Base-by-base conservation (phyloP, 2,113 vertebrate genomes). In the Uria aalge region DNA sequence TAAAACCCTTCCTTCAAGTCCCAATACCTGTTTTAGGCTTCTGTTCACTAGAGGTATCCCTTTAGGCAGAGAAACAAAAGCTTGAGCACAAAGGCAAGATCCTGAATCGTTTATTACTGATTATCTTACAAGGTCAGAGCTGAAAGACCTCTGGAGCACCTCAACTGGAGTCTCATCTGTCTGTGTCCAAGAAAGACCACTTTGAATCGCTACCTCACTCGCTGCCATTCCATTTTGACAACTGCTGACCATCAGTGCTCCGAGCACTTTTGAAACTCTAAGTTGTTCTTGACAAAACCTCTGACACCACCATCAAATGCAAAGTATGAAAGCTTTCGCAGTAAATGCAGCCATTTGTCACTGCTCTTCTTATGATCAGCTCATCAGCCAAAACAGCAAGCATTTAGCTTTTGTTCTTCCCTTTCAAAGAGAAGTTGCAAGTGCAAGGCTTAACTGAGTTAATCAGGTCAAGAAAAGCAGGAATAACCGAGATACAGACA, bases 121-220 rank as follows among this genome's bases (percentile, higher is more conserved):
- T 92, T 79, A 63, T 19, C 47, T 90, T 47, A 34, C 0, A 0
- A 85, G 85, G 47, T 86, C 80, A 91, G 73, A 83, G 48, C 34
- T n/a, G 27, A 76, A 89, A 56, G 76, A 69, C 43, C 45, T 47
- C 71, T 48, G 32, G 67, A 95, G 41, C 38, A 62, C 53, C 62
- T 89, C 19, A 59, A 6, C 30, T 47, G 29, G 32, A 82, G 29
- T n/a, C 56, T 89, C 27, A 24, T 32, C n/a, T 87, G 45, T 60
- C 76, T 6, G 0, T 57, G 41, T 38, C n/a, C 5, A 5, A 24
- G 41, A 48, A 63, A 71, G 36, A 73, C 3, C 0, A 0, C 59
- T 88, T 78, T 84, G 60, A 94, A 94, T 50, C 0, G 0, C 45
- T 63, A 48, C 36, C 21, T 72, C 4, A 2, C 71, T 92, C 2